A percentile compares a stretch with the other conserved stretches of the same genome.
Conservation (phyloP, 2,888 invertebrate genomes). For the Lissonota sp. region DNA sequence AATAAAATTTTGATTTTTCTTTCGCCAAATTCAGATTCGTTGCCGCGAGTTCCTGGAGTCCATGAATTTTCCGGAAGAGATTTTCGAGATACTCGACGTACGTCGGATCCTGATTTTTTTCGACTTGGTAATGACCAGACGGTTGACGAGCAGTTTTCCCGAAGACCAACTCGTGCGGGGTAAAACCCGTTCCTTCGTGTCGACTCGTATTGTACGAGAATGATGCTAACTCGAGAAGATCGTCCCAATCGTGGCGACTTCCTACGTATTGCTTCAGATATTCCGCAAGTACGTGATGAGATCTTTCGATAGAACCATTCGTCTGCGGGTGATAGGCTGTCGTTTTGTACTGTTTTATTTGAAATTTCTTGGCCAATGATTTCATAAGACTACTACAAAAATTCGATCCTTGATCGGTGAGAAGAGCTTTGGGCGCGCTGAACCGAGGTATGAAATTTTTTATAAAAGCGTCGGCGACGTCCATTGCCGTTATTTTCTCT, state of each 20-base stretch:
- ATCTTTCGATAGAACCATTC: neutral
- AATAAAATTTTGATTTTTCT: constrained; percentile 43
- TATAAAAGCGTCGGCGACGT: too few species aligned
- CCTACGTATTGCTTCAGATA: neutral
- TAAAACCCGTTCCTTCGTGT: constrained; percentile 48
- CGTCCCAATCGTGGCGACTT: neutral
- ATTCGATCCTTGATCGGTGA: constrained; percentile 68
- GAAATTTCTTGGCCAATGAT: constrained; percentile 45
- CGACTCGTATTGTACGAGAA: too few species aligned
- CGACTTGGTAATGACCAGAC: constrained; percentile 53
- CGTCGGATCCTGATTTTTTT: constrained; percentile 21
- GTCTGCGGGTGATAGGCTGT: neutral
- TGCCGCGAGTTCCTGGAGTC: neutral
- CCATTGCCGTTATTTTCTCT: too few species aligned
- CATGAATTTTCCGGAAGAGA: constrained; percentile 1
- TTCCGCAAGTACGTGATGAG: neutral
- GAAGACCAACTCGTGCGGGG: constrained; percentile 41
- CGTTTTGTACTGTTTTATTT: neutral
- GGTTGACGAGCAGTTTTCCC: constrained; percentile 30
- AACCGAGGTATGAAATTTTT: neutral
- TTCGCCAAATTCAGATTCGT: constrained; percentile 34
- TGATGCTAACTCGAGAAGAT: neutral
- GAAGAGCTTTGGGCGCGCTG: constrained; percentile 49
- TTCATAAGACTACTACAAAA: constrained; percentile 62
- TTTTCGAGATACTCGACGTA: constrained; percentile 15